phyloP scores from a whole-genome alignment of 2,797 vertebrate species.

The Knipowitschia caucasica region DNA sequence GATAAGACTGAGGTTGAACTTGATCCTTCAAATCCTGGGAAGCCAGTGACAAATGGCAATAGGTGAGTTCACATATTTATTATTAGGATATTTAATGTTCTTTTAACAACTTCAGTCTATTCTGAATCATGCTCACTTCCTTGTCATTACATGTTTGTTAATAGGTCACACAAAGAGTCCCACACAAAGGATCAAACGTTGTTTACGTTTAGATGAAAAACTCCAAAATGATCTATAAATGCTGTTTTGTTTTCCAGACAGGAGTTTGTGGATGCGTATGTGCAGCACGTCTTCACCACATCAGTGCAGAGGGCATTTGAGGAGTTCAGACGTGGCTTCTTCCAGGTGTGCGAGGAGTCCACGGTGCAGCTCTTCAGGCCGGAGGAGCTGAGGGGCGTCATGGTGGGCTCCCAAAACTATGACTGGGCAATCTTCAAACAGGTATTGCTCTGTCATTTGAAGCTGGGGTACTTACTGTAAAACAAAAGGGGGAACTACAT shows the following conservation, averaged over 20 bases:
- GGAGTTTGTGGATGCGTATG: conserved; percentile 85
- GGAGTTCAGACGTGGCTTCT: conserved; percentile 88
- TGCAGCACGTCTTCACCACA: conserved; percentile 82
- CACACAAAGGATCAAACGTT: too few species aligned
- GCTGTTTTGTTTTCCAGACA: conserved; percentile 63
- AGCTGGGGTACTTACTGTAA: too few species aligned
- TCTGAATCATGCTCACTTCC: too few species aligned
- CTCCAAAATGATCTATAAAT: neutral
- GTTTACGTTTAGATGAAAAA: neutral
- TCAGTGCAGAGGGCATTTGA: conserved; percentile 83
- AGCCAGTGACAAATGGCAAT: conserved; percentile 59
- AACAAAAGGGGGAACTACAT: too few species aligned
- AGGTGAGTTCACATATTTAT: conserved; percentile 63
- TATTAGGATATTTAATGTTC: too few species aligned
- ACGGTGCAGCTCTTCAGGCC: conserved; percentile 86
- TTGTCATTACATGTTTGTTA: too few species aligned
- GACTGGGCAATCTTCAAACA: conserved; percentile 86
- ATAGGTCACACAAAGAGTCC: too few species aligned
- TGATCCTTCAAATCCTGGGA: conserved; percentile 58
- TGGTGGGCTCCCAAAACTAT: conserved; percentile 86
- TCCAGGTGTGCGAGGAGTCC: conserved; percentile 82
- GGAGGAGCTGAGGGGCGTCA: conserved; percentile 84
- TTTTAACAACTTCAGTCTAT: too few species aligned
- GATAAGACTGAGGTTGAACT: conserved; percentile 48
- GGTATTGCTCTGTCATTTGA: conserved; percentile 62